Evolutionary conservation across 2,113 vertebrate genomes (phyloP).

Genomic region (Petrocephalus microphthalmus): DNA sequence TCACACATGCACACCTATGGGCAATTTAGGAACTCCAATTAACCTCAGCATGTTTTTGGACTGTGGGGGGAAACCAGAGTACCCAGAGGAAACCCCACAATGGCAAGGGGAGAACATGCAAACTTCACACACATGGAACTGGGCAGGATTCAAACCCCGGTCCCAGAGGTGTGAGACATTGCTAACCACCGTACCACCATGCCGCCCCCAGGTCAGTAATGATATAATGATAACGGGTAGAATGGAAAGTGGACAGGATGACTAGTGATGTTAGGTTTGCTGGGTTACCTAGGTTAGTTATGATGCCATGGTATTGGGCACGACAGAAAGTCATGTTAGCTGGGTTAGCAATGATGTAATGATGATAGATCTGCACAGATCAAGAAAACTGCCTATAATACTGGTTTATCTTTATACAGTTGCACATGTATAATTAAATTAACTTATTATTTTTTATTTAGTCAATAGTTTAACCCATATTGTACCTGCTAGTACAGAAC

Average conservation of each 20-base stretch:
- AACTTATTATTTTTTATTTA: background rate
- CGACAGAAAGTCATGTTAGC: background rate
- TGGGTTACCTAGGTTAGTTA: background rate
- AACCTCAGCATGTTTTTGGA: too few species aligned
- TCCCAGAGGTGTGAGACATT: too few species aligned
- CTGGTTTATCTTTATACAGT: background rate
- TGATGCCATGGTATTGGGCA: background rate
- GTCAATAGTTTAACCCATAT: background rate
- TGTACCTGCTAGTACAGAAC: background rate
- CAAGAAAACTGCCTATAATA: background rate
- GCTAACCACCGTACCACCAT: too few species aligned
- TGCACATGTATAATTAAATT: background rate
- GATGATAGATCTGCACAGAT: background rate
- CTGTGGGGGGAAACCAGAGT: too few species aligned
- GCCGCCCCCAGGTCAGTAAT: background rate
- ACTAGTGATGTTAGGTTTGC: background rate
- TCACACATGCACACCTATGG: too few species aligned
- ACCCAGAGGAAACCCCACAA: too few species aligned
- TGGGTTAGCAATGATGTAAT: background rate
- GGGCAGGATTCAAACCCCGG: too few species aligned
- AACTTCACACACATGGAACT: too few species aligned
- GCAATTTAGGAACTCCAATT: too few species aligned
- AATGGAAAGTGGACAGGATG: background rate
- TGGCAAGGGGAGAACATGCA: too few species aligned
- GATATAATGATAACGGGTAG: background rate